A percentile compares a stretch with the other conserved stretches of the same genome.
These are phyloP conservation scores for Amniataba percoides DNA, from an alignment of 2,797 vertebrate species.

Conservation along the genomic window DNA sequence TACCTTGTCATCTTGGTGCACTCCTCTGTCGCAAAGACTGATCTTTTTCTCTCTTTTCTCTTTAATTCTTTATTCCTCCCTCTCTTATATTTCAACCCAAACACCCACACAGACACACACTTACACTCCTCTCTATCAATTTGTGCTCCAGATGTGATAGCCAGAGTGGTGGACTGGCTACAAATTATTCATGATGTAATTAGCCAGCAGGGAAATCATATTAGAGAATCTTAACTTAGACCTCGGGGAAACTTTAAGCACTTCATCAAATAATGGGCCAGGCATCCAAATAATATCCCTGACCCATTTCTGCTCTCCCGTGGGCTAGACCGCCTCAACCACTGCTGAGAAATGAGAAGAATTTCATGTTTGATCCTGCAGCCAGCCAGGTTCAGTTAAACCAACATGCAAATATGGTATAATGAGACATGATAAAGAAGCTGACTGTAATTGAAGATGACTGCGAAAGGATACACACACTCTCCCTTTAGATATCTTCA, in stretches of 20 bases:
- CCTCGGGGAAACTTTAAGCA: conserved; percentile 74
- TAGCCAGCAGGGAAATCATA: conserved; percentile 71
- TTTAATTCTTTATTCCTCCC: conserved; percentile 53
- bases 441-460: background rate
- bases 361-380: conserved; percentile 33
- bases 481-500: background rate
- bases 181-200: conserved; percentile 83
- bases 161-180: conserved; percentile 47
- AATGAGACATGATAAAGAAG: conserved; percentile 16
- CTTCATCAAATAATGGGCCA: conserved; percentile 69
- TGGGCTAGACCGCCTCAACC: conserved; percentile 29
- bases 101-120: conserved; percentile 16
- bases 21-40: conserved; percentile 57
- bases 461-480: background rate
- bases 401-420: conserved; percentile 8
- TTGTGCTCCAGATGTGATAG: conserved; percentile 60
- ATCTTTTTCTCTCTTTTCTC: conserved; percentile 33
- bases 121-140: conserved; percentile 32
- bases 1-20: conserved; percentile 67
- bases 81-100: conserved; percentile 35
- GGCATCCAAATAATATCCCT: conserved; percentile 67
- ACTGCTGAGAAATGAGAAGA: conserved; percentile 49
- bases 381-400: conserved; percentile 26
- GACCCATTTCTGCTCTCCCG: conserved; percentile 68
- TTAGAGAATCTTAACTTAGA: conserved; percentile 74